phyloP scores from a whole-genome alignment of 2,113 vertebrate species.

The Neogale vison region DNA sequence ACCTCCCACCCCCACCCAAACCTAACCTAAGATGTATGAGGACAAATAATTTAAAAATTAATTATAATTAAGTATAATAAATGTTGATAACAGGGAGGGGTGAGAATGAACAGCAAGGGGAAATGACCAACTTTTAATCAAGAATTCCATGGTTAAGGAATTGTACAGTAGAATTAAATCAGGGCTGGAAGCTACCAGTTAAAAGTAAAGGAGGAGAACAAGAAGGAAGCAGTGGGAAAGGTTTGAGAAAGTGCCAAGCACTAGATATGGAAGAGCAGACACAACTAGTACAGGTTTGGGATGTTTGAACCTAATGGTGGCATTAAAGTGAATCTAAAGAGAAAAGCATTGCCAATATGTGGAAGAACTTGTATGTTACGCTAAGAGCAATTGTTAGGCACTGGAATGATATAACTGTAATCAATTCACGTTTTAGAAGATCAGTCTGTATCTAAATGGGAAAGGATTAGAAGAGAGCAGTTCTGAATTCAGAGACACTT shows the following conservation, averaged over 20 bases:
- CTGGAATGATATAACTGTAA: not conserved
- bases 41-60: not conserved
- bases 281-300: not conserved
- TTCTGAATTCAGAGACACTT: not conserved
- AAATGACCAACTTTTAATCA: not conserved
- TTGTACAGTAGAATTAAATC: not conserved
- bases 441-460: not conserved
- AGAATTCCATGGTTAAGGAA: not conserved
- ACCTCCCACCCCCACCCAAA: too few relatives aligned
- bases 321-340: not conserved
- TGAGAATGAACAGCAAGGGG: not conserved
- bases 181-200: not conserved
- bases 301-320: not conserved
- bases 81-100: not conserved
- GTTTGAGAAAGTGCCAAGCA: not conserved
- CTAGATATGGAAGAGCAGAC: not conserved
- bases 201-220: not conserved
- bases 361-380: not conserved
- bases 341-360: not conserved
- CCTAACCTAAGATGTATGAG: not conserved
- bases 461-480: not conserved
- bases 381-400: not conserved
- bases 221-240: not conserved
- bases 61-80: not conserved
- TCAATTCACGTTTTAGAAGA: not conserved